Conservation (phyloP, 2,113 vertebrate genomes). For the Rhegmatorhina hoffmannsi region DNA sequence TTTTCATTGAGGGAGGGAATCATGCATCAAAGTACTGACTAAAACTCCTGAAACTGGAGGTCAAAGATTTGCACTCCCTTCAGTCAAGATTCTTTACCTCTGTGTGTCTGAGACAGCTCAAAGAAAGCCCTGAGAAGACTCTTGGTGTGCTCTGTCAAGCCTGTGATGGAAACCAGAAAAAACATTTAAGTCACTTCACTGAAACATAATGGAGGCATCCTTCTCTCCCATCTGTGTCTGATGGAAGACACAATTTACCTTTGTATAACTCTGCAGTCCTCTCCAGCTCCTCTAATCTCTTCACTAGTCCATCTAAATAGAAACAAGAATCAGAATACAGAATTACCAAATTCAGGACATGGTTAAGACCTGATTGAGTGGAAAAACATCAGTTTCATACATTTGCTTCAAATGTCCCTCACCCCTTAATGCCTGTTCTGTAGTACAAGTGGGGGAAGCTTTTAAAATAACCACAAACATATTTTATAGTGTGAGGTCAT, state of each 20-base stretch:
- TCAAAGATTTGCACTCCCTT: background rate
- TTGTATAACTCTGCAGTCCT: slow-evolving; percentile 96
- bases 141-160: slow-evolving; percentile 96
- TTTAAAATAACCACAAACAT: background rate
- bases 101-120: slow-evolving; percentile 96
- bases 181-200: background rate
- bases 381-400: background rate
- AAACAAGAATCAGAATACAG: background rate
- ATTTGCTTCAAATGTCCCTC: background rate
- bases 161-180: slow-evolving; percentile 65
- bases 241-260: slow-evolving; percentile 73
- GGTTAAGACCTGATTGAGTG: accelerated
- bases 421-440: background rate
- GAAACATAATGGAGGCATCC: background rate
- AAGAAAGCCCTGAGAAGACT: slow-evolving; percentile 93
- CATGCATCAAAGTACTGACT: background rate
- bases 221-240: background rate
- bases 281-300: slow-evolving; percentile 94
- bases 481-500: background rate
- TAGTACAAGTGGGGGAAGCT: background rate
- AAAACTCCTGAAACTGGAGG: background rate
- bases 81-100: slow-evolving; percentile 79
- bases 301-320: slow-evolving; percentile 90
- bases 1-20: background rate
- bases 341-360: background rate